Evolutionary conservation across 2,888 invertebrate genomes (phyloP), one percentile per base, ranked within the genome.

Genomic region (Hirtodrosophila confusa): DNA sequence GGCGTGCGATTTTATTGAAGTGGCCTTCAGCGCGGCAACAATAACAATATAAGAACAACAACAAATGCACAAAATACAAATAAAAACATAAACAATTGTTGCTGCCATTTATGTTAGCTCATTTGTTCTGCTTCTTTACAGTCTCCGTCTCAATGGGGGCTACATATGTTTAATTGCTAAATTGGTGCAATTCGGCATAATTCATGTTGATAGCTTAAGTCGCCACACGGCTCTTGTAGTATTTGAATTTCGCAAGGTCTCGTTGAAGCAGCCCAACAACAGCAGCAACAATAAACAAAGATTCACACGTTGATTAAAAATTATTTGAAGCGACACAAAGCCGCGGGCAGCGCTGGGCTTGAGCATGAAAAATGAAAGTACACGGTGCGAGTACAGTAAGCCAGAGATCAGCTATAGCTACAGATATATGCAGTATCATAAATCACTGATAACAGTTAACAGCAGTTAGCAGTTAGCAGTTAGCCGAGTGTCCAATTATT

Each of bases 101-200:
- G 60, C 36, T 80, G 84, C 84, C 88, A 88, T 88, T 88, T 88
- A 72, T 86, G 67, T 64, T 61, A 37, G 63, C 58, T 76, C 73
- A 73, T 76, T 73, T 73, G 56, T 55, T 64, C 65, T 64, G 58
- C 23, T 55, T 54, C 74, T 60, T 53, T 51, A 43, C 37, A 47
- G 62, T 49, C 31, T 65, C 56, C 12, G 57, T 57, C 68, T 60
- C 51, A 45, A 35, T 51, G 54, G 65, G 60, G 65, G 60, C 58
- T 78, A 70, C 83, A 79, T 69, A 86, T 83, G 88, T 76, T 86
- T 84, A 84, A 84, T 84, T 88, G 86, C 74, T 72, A 84, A 84
- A 84, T 88, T 84, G 88, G 83, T 83, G 88, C 83, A 84, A 86
- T 88, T 84, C 86, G 62, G 70, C 75, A 86, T 87, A 82, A 82